A percentile compares a stretch with the other conserved stretches of the same genome.
These are phyloP conservation scores for Proales similis DNA, from an alignment of 1,140 invertebrate genomes.

Conservation along the genomic window DNA sequence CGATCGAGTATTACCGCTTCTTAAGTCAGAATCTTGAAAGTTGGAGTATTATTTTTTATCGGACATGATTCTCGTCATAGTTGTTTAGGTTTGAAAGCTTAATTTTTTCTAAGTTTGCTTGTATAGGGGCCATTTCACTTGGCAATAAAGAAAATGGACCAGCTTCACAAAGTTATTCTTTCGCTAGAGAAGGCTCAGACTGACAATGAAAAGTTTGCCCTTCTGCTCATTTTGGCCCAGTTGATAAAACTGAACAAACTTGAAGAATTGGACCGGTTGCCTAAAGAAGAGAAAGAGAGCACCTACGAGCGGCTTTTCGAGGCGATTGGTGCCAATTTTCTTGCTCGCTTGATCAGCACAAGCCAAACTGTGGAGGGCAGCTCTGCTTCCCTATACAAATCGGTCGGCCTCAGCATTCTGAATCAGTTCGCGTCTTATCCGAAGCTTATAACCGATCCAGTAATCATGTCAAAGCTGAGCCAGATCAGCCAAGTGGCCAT, in stretches of 20 bases:
- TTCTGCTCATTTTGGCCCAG: conserved; percentile 12
- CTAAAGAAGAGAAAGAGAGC: no score
- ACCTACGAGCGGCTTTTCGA: conserved; percentile 5
- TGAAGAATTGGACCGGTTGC: conserved; percentile 2
- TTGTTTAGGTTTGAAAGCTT: no score
- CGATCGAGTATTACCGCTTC: no score
- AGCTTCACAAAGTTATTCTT: no score
- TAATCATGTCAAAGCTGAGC: conserved; percentile 17
- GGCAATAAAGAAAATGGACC: no score
- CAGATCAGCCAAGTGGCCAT: no score
- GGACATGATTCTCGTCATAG: no score
- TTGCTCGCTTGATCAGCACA: conserved; percentile 22
- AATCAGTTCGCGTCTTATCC: conserved; percentile 20
- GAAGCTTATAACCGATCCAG: conserved; percentile 21
- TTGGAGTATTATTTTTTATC: no score
- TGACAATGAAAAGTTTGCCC: conserved; percentile 33
- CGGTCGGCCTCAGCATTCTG: conserved; percentile 21
- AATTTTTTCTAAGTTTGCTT: no score
- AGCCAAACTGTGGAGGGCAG: conserved; percentile 17
- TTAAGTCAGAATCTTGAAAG: no score
- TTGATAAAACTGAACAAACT: conserved; percentile 23
- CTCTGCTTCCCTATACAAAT: conserved; percentile 15
- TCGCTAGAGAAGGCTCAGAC: conserved; percentile 12
- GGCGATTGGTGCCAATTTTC: conserved; percentile 17
- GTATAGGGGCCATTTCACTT: no score